phyloP scores from a whole-genome alignment of 2,888 invertebrate species.

The Eutolmus rufibarbis region DNA sequence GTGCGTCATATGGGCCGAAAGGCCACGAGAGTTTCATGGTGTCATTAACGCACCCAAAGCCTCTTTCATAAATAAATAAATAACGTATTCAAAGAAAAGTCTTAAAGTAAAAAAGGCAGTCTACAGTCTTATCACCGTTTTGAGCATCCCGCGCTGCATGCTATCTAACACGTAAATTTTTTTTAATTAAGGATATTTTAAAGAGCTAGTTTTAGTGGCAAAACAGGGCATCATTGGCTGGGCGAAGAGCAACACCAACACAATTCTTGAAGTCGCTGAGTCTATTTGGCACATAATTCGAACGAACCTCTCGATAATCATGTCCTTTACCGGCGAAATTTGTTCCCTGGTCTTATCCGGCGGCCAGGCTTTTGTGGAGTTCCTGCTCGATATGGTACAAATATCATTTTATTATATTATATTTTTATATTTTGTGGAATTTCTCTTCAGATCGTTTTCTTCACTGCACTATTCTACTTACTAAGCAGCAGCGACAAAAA shows the following conservation, averaged over 20 bases:
- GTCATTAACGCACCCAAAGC: no score
- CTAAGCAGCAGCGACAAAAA: constrained; percentile 83
- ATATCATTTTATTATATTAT: constrained; percentile 31
- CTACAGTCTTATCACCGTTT: background rate
- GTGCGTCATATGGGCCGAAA: no score
- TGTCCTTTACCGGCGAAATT: constrained; percentile 86
- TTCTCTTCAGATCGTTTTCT: constrained; percentile 84
- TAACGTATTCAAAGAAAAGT: background rate
- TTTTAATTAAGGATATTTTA: constrained; percentile 63
- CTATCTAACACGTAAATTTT: constrained; percentile 58
- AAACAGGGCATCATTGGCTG: constrained; percentile 76
- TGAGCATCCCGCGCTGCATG: constrained; percentile 45
- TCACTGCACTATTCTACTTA: constrained; percentile 95
- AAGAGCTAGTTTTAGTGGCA: constrained; percentile 63
- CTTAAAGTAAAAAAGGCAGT: constrained; percentile 17
- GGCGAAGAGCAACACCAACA: constrained; percentile 89
- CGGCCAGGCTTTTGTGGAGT: constrained; percentile 88
- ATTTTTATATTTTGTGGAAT: constrained; percentile 49
- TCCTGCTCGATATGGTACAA: constrained; percentile 80
- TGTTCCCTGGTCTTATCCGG: constrained; percentile 87
- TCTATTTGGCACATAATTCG: constrained; percentile 90
- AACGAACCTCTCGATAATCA: constrained; percentile 86
- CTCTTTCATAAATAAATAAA: no score
- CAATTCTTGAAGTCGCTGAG: constrained; percentile 84
- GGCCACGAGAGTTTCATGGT: no score